These are phyloP conservation scores for Xanthorhoe designata DNA, from an alignment of 2,888 invertebrate genomes.

Conservation along the genomic window DNA sequence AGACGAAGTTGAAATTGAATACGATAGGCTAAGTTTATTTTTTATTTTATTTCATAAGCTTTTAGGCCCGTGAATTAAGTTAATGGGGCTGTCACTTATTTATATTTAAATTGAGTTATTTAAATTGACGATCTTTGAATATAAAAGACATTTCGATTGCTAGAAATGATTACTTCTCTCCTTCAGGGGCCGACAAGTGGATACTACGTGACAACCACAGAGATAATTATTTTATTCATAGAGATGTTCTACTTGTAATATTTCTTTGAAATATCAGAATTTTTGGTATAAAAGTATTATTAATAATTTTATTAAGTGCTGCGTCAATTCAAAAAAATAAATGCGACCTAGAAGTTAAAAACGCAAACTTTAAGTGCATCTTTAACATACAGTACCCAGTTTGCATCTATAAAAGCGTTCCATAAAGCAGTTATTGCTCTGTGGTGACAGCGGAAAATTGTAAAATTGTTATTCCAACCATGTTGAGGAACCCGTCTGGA, in stretches of 20 bases:
- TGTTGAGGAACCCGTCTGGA: conserved; percentile 74
- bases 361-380: too few relatives aligned
- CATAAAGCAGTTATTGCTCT: conserved; percentile 9
- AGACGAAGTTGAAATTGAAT: too few relatives aligned
- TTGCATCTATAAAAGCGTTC: conserved; percentile 15
- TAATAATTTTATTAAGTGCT: neutral
- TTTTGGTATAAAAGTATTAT: neutral
- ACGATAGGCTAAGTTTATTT: neutral
- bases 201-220: conserved; percentile 65
- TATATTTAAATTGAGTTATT: conserved; percentile 66
- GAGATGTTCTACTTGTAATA: neutral
- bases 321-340: too few relatives aligned
- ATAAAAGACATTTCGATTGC: conserved; percentile 76
- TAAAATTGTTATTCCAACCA: conserved; percentile 82
- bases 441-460: conserved; percentile 77
- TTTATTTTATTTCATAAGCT: neutral
- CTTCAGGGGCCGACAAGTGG: conserved; percentile 73
- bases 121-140: conserved; percentile 74
- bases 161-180: conserved; percentile 79
- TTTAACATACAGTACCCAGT: neutral
- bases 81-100: conserved; percentile 47
- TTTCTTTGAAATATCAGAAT: neutral
- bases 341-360: too few relatives aligned
- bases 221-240: neutral
- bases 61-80: conserved; percentile 36